Percentiles rank a stretch among this genome's conserved stretches.
Evolutionary conservation across 1,140 invertebrate genomes (phyloP).

Genomic region (Prorops nasuta): DNA sequence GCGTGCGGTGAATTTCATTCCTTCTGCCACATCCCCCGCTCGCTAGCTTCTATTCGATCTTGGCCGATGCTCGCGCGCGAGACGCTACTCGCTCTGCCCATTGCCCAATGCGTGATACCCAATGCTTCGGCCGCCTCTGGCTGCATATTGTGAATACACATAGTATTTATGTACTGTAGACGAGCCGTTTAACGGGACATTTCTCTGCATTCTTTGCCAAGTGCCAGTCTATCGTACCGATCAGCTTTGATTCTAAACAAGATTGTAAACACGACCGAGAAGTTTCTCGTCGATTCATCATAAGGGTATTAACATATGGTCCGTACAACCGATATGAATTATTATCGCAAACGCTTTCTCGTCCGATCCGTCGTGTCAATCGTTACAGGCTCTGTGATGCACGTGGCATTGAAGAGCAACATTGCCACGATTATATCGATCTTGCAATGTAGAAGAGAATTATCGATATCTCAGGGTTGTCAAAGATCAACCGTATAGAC

Average conservation of each 20-base stretch:
- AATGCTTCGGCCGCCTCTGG: neutral
- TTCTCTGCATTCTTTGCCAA: neutral
- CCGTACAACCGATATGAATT: no score
- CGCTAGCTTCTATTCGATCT: conserved; percentile 16
- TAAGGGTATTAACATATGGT: no score
- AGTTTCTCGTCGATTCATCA: no score
- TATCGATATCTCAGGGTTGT: no score
- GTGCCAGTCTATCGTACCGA: neutral
- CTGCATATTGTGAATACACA: neutral
- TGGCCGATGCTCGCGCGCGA: neutral
- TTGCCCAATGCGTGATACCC: neutral
- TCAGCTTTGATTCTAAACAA: neutral
- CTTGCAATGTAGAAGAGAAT: no score
- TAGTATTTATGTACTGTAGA: neutral
- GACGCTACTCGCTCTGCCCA: neutral
- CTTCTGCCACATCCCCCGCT: conserved; percentile 10
- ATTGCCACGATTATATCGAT: no score
- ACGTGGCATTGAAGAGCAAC: no score
- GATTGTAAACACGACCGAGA: no score
- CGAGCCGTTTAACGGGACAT: neutral
- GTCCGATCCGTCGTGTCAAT: no score
- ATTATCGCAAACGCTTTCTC: no score
- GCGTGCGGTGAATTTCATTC: conserved; percentile 19
- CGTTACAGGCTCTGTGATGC: no score
- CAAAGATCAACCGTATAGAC: no score